These are phyloP conservation scores for Catharus minimus DNA, from an alignment of 2,113 vertebrate genomes.

Conservation along the genomic window DNA sequence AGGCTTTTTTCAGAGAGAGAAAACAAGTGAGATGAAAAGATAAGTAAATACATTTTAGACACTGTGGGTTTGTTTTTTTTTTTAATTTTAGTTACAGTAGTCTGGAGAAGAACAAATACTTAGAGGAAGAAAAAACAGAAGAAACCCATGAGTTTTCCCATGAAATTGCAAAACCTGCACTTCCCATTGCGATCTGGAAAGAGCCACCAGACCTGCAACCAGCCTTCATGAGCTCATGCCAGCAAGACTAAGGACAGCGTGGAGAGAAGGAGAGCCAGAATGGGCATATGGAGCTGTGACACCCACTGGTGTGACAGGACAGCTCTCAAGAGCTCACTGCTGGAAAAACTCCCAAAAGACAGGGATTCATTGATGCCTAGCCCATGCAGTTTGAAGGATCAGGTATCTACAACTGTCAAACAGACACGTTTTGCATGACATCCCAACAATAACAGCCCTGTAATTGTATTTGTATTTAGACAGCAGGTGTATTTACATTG, in stretches of 20 bases:
- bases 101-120: slow-evolving; percentile 12
- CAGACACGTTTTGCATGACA: background rate
- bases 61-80: background rate
- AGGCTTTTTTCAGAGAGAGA: slow-evolving; percentile 78
- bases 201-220: background rate
- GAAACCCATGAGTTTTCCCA: background rate
- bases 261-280: background rate
- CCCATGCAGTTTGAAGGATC: background rate
- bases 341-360: background rate
- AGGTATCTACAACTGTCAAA: background rate
- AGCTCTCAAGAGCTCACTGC: background rate
- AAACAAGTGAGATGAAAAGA: slow-evolving; percentile 55
- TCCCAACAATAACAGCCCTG: background rate
- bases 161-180: background rate
- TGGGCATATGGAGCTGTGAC: background rate
- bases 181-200: slow-evolving; percentile 15
- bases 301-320: background rate
- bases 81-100: background rate
- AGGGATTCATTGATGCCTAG: background rate
- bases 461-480: background rate
- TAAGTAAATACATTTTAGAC: slow-evolving; percentile 20
- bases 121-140: background rate
- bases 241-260: background rate
- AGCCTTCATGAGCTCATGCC: background rate
- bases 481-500: slow-evolving; percentile 6